Evolutionary conservation across 2,113 vertebrate genomes (phyloP).

Genomic region (Halichoerus grypus): DNA sequence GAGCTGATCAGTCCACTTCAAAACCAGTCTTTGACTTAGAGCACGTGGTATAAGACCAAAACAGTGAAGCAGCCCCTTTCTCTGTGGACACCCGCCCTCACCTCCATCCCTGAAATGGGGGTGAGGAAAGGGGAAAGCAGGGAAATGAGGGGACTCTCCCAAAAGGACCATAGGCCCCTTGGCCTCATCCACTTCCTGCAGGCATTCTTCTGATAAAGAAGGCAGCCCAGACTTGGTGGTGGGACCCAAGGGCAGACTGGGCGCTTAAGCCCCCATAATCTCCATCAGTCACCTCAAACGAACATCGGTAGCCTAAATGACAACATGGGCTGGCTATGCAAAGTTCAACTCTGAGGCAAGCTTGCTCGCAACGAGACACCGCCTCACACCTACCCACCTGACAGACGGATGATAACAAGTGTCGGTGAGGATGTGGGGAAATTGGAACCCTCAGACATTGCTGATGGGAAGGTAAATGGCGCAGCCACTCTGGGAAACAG

Average conservation of each 20-base stretch:
- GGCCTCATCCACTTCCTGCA: not conserved
- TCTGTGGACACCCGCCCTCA: not conserved
- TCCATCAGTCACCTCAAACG: not conserved
- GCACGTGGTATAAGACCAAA: not conserved
- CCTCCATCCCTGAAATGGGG: not conserved
- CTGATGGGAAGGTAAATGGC: not conserved
- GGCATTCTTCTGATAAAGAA: not conserved
- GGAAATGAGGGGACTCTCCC: not conserved
- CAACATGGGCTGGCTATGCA: not conserved
- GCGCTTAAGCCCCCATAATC: too few species aligned
- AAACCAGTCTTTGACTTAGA: not conserved
- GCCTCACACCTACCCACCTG: not conserved
- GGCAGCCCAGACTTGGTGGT: not conserved
- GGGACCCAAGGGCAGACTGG: not conserved
- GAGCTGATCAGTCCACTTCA: not conserved
- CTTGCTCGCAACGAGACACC: not conserved
- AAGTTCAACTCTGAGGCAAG: not conserved
- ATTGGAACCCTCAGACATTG: not conserved
- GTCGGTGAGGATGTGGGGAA: not conserved
- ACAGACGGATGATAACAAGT: not conserved
- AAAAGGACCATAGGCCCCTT: not conserved
- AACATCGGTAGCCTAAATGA: not conserved
- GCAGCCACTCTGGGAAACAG: not conserved
- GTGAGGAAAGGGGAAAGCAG: not conserved
- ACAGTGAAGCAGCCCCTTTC: not conserved